These are phyloP conservation scores for Orcinus orca DNA, from an alignment of 2,113 vertebrate genomes.

Conservation along the genomic window DNA sequence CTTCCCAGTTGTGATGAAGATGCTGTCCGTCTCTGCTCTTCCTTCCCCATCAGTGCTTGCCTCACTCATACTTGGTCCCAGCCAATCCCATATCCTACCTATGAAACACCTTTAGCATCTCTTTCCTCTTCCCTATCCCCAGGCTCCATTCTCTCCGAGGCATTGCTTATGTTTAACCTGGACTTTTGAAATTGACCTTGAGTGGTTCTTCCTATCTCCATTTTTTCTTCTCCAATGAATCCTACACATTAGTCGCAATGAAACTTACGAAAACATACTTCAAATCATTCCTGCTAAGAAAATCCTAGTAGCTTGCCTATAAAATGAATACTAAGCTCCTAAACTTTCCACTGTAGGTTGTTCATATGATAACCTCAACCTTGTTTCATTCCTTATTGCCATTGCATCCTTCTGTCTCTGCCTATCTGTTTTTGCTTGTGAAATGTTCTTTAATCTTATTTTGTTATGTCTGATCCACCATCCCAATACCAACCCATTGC, in stretches of 20 bases:
- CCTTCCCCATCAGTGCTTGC: background rate
- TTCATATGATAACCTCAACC: background rate
- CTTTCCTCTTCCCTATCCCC: background rate
- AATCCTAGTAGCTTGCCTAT: background rate
- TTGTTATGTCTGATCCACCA: background rate
- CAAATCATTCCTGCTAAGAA: background rate
- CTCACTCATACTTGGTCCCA: background rate
- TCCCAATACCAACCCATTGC: background rate
- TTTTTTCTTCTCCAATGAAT: background rate
- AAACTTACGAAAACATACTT: background rate
- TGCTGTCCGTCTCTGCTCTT: fast-evolving
- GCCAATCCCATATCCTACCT: fast-evolving
- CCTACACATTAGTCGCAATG: too few species aligned
- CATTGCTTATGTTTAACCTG: background rate
- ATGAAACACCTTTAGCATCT: background rate
- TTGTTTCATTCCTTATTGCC: background rate
- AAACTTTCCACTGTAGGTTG: background rate
- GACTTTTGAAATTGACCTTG: background rate
- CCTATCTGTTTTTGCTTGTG: background rate
- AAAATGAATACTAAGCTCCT: background rate
- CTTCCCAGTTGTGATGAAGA: background rate
- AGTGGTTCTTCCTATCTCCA: background rate
- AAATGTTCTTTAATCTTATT: background rate
- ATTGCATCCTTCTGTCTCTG: background rate
- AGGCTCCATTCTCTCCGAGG: background rate